Base-by-base conservation (phyloP, 2,113 vertebrate genomes). In the Saccopteryx leptura region DNA sequence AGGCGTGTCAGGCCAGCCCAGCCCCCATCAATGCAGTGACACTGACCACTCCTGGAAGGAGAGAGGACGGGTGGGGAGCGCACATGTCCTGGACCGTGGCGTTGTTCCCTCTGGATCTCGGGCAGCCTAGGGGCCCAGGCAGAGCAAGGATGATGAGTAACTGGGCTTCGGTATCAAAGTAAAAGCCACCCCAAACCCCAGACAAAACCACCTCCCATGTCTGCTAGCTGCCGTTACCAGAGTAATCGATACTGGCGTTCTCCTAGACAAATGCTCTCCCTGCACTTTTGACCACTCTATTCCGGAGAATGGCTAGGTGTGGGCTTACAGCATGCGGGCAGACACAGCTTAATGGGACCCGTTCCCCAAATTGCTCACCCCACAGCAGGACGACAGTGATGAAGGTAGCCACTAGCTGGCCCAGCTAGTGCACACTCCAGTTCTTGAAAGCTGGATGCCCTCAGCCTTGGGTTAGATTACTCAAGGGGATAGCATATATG, bases 201-300 rank as follows among this genome's bases (percentile, higher is more conserved):
- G 58, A 74, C 54, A 79, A 91, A 95, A 89, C 89, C 3, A 0
- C 87, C 54, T 54, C 4, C 26, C 0, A 5, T 48, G 68, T 4
- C 13, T 85, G 92, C 94, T 96, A 93, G 83, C 61, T 4, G n/a
- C 69, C 6, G 54, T 18, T 91, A 94, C 97, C 94, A 93, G 87
- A 89, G 95, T 97, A 96, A 98, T 98, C 97, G 96, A 79, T 92
- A 96, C 95, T 94, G 95, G 97, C 98, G 98, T 98, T 97, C 97
- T 97, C 94, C 97, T 85, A 97, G 97, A 90, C 46, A 12, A 54
- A 31, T 13, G 88, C 68, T 75, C 76, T 48, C 54, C 72, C 89
- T 72, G 96, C 94, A 56, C 96, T 54, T 95, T 74, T 68, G 79
- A 97, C 96, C 96, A 80, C 96, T 94, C 95, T 81, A 96, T 80